Evolutionary conservation across 1,140 invertebrate genomes (phyloP).

Genomic region (Heliconius eleuchia): DNA sequence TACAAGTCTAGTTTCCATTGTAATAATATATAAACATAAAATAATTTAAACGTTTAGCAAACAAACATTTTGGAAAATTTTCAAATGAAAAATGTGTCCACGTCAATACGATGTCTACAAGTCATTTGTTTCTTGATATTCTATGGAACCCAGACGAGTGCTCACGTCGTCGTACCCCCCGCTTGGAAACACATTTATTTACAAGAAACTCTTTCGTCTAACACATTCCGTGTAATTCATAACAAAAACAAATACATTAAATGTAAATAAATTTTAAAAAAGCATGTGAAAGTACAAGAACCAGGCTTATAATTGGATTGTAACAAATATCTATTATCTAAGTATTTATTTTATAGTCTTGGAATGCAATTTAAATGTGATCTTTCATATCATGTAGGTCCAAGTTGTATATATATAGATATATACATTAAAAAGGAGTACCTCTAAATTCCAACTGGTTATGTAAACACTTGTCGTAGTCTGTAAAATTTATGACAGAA

Average conservation of each 20-base stretch:
- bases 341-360: neutral
- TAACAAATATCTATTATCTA: neutral
- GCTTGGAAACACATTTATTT: constrained; percentile 51
- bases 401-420: neutral
- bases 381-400: neutral
- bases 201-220: constrained; percentile 47
- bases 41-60: neutral
- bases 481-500: constrained; percentile 58
- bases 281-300: neutral
- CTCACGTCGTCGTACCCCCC: constrained; percentile 45
- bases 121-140: constrained; percentile 31
- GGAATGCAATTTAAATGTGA: neutral
- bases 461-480: constrained; percentile 61
- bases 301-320: neutral
- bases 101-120: constrained; percentile 32
- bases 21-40: neutral
- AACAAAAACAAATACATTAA: constrained; percentile 34
- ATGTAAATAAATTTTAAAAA: constrained; percentile 24
- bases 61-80: neutral
- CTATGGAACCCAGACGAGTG: constrained; percentile 7
- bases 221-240: constrained; percentile 24
- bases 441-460: constrained; percentile 55
- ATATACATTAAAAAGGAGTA: constrained; percentile 6
- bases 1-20: neutral
- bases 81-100: constrained; percentile 33